Evolutionary conservation across 2,888 invertebrate species (phyloP).

Genomic region (Mylabris sibirica): DNA sequence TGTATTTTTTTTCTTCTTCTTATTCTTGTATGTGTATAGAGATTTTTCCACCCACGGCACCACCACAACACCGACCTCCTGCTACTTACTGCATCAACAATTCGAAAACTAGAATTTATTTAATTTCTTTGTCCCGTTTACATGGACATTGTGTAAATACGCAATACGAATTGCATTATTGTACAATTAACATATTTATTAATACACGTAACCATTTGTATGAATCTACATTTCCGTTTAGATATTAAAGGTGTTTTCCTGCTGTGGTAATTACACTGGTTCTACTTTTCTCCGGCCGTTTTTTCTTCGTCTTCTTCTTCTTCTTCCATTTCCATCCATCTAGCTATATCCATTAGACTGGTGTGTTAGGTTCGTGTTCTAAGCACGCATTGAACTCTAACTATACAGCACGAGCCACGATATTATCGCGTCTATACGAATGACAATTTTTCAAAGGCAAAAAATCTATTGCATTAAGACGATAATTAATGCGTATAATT

Average conservation of each 20-base stretch:
- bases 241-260: conserved; percentile 16
- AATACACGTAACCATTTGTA: conserved; percentile 16
- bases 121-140: background rate
- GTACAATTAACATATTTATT: conserved; percentile 12
- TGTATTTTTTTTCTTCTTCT: background rate
- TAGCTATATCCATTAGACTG: background rate
- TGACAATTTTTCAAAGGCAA: conserved; percentile 32
- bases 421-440: conserved; percentile 32
- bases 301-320: background rate
- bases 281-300: background rate
- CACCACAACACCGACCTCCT: conserved; percentile 1
- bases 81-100: conserved; percentile 5
- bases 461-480: background rate
- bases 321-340: background rate
- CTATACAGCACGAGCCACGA: conserved; percentile 34
- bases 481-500: background rate
- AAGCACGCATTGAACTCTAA: conserved; percentile 10
- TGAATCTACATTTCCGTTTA: conserved; percentile 16
- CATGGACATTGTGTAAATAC: background rate
- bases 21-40: background rate
- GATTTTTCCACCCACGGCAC: conserved; percentile 10
- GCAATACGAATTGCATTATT: conserved; percentile 12
- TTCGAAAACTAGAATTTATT: conserved; percentile 1
- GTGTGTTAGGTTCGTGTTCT: conserved; percentile 4
- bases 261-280: conserved; percentile 16